Conservation (phyloP, 2,797 vertebrate genomes). For the Antrozous pallidus region DNA sequence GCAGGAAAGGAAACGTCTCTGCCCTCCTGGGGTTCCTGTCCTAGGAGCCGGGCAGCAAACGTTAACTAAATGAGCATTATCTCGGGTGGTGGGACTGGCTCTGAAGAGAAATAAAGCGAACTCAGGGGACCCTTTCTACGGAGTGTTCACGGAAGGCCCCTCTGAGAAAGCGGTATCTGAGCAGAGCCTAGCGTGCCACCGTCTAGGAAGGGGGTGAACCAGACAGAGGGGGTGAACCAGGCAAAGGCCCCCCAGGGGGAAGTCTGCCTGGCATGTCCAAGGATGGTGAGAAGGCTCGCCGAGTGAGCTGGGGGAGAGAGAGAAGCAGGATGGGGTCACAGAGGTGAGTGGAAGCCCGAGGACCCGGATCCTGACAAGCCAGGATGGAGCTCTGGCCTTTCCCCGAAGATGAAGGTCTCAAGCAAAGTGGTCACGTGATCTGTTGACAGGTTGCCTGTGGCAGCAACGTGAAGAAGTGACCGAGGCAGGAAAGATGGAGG, state of each 20-base stretch:
- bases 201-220: neutral
- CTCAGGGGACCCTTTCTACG: neutral
- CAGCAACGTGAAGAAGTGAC: neutral
- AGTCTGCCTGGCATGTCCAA: neutral
- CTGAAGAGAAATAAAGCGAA: constrained; percentile 39
- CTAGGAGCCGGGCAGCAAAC: constrained; percentile 33
- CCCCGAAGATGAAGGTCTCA: neutral
- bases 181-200: neutral
- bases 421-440: neutral
- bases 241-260: neutral
- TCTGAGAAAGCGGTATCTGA: neutral
- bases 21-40: neutral
- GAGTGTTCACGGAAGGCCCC: neutral
- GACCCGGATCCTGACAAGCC: neutral
- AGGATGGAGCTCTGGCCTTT: neutral
- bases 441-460: neutral
- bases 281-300: neutral
- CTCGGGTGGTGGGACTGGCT: neutral
- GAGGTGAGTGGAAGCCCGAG: neutral
- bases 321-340: neutral
- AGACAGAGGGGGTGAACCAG: neutral
- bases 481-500: neutral
- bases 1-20: constrained; percentile 19
- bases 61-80: constrained; percentile 3
- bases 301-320: neutral